Evolutionary conservation across 37 sponge, comb jelly and placozoan genomes (phyloP), one percentile per base, ranked within the genome.

Genomic region (Crambe crambe): DNA sequence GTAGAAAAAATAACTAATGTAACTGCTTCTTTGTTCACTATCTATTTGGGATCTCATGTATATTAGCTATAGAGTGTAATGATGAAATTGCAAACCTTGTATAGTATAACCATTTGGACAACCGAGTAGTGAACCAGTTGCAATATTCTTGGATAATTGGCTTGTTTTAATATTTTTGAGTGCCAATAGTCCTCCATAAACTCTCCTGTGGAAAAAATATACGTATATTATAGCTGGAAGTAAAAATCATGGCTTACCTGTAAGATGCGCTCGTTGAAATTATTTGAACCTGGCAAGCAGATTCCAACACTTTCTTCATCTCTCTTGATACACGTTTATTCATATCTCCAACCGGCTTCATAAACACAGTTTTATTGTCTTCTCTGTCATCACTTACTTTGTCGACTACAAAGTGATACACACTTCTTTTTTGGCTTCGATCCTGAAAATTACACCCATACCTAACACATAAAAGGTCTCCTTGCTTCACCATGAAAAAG

Each of bases 381-480:
- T 38, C 30, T 41, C 6, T 31, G 8, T 65, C 63, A 37, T 72
- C 69, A 25, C 56, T 68, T 2, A 68, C 26, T 32, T 84, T 47
- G 5, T 69, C 35, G 36, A 91, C 65, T 26, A 91, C 87, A 42
- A 91, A 44, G 36, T 91, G 92, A 63, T 79, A 83, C n/a, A 91
- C 87, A 32, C 83, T 88, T 40, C 72, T 54, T n/a, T 36, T 56
- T 1, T 42, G 25, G 2, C 17, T 29, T 26, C 15, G 27, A 18
- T 6, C 32, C 27, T 44, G 44, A 37, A 65, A 70, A 1, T 59
- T 75, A 29, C 69, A 77, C 1, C 68, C 77, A 74, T 83, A 91
- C 30, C 92, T 79, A 26, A 66, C 84, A 86, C 92, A 91, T 0
- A 91, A 30, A 20, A 91, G 38, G 58, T 91, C 79, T 3, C 92